Evolutionary conservation across 2,113 vertebrate genomes (phyloP).

Genomic region (Aix galericulata): DNA sequence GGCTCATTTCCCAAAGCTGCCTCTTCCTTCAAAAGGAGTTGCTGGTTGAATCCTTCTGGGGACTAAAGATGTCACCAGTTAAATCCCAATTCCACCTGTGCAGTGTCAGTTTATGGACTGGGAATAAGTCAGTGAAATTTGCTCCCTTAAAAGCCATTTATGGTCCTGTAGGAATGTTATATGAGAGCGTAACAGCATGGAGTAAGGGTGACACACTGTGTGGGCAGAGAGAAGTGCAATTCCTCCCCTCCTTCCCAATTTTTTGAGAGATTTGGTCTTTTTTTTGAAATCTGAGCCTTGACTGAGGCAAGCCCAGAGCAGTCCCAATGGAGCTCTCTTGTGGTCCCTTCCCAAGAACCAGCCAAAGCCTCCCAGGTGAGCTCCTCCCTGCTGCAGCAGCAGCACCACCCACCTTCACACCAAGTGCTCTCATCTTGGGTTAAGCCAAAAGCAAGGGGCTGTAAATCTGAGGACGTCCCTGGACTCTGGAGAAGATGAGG

Average conservation of each 20-base stretch:
- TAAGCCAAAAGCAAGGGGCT: not conserved
- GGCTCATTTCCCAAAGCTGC: not conserved
- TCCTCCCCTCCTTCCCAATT: not conserved
- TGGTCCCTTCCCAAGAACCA: not conserved
- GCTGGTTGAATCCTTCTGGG: not conserved
- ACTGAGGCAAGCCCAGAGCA: not conserved
- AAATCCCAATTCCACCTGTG: not conserved
- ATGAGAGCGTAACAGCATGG: not conserved
- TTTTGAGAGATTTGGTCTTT: not conserved
- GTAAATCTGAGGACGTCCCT: not conserved
- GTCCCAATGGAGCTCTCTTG: not conserved
- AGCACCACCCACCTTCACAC: not conserved
- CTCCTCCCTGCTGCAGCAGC: not conserved
- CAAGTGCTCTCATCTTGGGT: not conserved
- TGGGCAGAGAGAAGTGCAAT: slow-evolving; percentile 65
- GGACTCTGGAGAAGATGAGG: not conserved
- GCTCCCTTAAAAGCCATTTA: not conserved
- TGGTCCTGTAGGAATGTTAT: not conserved
- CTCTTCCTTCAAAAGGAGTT: not conserved
- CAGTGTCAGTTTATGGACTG: not conserved
- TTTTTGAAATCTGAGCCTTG: not conserved
- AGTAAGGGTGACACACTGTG: slow-evolving; percentile 72
- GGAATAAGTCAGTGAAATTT: not conserved
- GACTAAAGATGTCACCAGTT: not conserved
- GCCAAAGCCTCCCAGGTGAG: not conserved